A percentile compares a stretch with the other conserved stretches of the same genome.
Conservation (phyloP, 2,797 vertebrate genomes). For the Psittacula derbiana region DNA sequence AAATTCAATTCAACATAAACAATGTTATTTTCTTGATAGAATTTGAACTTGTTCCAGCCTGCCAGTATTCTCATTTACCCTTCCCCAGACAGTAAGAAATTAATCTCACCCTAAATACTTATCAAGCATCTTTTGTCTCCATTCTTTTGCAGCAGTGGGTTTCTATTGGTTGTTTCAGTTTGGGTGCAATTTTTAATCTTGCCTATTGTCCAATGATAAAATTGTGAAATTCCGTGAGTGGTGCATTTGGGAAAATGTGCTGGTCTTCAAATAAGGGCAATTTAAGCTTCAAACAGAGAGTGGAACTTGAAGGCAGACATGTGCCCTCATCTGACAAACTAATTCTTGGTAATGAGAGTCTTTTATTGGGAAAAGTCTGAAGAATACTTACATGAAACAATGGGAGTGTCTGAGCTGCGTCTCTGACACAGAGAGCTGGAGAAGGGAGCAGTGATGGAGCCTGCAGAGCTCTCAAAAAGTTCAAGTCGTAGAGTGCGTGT, state of each 20-base stretch:
- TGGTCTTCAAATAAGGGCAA: neutral
- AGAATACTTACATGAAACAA: neutral
- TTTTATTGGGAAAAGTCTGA: neutral
- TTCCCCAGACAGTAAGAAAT: neutral
- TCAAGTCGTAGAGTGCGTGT: neutral
- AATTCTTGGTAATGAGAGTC: neutral
- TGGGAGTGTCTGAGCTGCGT: rapidly evolving
- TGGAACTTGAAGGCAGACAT: neutral
- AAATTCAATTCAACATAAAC: neutral
- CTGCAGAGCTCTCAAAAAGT: neutral
- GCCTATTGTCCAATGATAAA: neutral
- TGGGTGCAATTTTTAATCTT: neutral
- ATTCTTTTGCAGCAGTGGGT: neutral
- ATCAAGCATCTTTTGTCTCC: neutral
- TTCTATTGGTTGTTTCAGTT: neutral
- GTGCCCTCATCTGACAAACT: neutral
- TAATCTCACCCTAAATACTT: neutral
- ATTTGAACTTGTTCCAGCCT: neutral
- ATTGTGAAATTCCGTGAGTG: neutral
- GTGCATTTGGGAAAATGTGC: neutral
- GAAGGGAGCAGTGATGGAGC: neutral
- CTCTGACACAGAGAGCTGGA: neutral
- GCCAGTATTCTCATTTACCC: neutral
- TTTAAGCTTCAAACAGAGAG: neutral
- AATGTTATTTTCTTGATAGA: neutral